Base-by-base conservation (phyloP, 2,113 vertebrate genomes). In the Athene noctua region DNA sequence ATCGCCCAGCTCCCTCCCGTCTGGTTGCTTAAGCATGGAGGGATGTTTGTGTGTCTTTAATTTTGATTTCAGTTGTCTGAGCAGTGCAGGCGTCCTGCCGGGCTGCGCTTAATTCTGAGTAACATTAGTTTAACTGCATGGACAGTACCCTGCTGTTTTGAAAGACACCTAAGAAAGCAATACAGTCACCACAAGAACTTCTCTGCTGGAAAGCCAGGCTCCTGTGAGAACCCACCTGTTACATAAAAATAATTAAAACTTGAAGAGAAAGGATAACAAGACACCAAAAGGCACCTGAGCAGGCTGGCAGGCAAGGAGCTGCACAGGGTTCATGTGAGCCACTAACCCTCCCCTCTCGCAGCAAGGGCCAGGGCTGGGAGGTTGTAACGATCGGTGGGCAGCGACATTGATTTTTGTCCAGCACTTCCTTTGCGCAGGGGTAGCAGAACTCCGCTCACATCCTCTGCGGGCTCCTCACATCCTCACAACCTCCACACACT, bases 141-240 rank as follows among this genome's bases (percentile, higher is more conserved):
- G 86, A 81, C 80, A 34, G 80, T 61, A 11, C 73, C 92, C 91
- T 16, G 92, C 96, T 94, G 94, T 6, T 96, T 87, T 79, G 95
- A 87, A 94, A 94, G 95, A 81, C 92, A 84, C 94, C 94, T 81
- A 88, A 86, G 94, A 96, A 94, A 94, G 91, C 86, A 94, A 80
- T 71, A 81, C n/a, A 73, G 95, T 66, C 86, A 85, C 91, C 5
- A 14, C 21, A 47, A 89, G 92, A 94, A 80, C 91, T 59, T 91
- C 91, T 70, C 95, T 90, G 92, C 83, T 87, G 91, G 86, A 91
- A 77, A 86, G 86, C 65, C 54, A 16, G 62, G 66, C 86, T 94
- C 66, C 49, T 77, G 1, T 0, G 62, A 89, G 91, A 81, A 27
- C 51, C 86, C 84, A 92, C 97, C 89, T 95, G 96, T 95, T 97